phyloP scores from a whole-genome alignment of 2,888 invertebrate species.

The Leistus spinibarbis region DNA sequence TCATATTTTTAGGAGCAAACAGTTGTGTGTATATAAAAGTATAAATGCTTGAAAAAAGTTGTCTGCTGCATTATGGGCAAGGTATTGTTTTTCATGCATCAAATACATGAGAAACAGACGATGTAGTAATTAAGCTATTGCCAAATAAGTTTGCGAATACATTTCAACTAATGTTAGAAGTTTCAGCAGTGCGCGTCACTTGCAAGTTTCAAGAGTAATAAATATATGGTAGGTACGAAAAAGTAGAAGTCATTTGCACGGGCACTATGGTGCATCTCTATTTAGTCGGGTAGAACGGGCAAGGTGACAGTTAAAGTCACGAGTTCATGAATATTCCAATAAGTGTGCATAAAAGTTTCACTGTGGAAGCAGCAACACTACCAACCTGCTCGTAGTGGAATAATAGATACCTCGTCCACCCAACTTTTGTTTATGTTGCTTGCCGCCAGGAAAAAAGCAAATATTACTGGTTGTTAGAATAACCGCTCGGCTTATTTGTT shows the following conservation, averaged over 20 bases:
- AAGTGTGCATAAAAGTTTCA: background rate
- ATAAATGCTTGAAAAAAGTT: no score
- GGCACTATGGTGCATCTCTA: no score
- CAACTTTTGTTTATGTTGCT: background rate
- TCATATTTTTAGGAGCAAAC: no score
- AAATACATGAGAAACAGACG: no score
- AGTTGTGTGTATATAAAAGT: background rate
- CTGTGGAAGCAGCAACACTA: background rate
- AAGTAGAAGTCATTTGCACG: background rate
- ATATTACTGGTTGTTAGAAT: background rate
- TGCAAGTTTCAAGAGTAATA: background rate
- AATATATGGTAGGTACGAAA: background rate
- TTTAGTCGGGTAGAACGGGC: background rate
- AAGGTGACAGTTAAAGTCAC: background rate
- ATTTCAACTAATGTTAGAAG: background rate
- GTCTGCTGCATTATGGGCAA: no score
- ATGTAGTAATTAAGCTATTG: no score
- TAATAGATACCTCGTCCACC: background rate
- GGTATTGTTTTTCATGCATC: no score
- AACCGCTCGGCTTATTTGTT: conserved; percentile 2
- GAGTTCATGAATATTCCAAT: background rate
- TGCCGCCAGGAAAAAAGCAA: background rate
- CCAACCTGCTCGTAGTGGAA: background rate
- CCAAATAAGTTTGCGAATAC: background rate
- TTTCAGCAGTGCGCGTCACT: background rate